Base-by-base conservation (phyloP, 2,113 vertebrate genomes). In the Marmota flaviventris region DNA sequence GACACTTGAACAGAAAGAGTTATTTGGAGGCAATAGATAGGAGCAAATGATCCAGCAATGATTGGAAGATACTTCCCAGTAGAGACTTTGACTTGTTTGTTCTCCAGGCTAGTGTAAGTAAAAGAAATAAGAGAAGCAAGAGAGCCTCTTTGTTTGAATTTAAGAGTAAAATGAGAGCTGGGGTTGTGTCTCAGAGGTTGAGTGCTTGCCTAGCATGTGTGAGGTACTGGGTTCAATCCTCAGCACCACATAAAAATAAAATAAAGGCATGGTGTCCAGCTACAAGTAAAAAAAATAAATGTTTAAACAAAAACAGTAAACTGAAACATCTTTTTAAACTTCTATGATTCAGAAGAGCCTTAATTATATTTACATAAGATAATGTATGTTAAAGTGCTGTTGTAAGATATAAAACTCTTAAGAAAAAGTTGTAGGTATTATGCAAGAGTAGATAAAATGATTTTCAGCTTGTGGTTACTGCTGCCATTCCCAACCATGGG, bases 51-150 rank as follows among this genome's bases (percentile, higher is more conserved):
- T 67, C 20, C 6, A 39, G 42, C 58, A 25, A 17, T 56, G 67
- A 87, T 8, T 77, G 77, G 51, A 70, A 89, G 70, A 56, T 16
- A 20, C 0, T 79, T 82, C 75, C 88, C 4, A 0, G 17, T n/a
- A 58, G 94, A 89, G 70, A 85, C 53, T 91, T 81, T 67, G 25
- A 83, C 76, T 56, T 81, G 75, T 53, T 96, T 86, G 56, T 81
- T 93, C 84, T 86, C 51, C 34, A 89, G 63, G 70, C 32, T 95
- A 29, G 34, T 93, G 87, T 92, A 78, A 53, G 89, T 91, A 82
- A 94, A 95, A 96, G 69, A 94, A 91, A 90, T 16, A 92, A 67
- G 14, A 67, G 14, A 70, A 96, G 61, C 27, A 45, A n/a, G 39
- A 89, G 63, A 83, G 22, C 25, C 48, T 97, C 14, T 73, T 89